Evolutionary conservation across 2,888 invertebrate genomes (phyloP), one percentile per base, ranked within the genome.

Genomic region (Panzeria rudis): DNA sequence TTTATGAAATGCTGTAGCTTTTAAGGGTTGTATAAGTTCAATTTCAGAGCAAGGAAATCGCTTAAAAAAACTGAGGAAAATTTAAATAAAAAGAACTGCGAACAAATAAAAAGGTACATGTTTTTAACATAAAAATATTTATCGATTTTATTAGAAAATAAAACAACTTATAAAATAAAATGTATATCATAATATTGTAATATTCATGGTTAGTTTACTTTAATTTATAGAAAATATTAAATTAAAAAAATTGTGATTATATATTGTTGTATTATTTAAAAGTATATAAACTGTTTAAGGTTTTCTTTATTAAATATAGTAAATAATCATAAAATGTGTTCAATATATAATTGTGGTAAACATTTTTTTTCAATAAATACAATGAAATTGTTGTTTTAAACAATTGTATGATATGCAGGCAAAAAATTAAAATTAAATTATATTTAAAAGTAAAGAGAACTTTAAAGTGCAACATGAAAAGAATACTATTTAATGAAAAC

Each of bases 161-260:
- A 84, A 84, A 81, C 66, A 85, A 78, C 77, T 81, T 85, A 81
- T 56, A 56, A 81, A 73, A 68, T 84, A 81, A 62, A 84, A 81
- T 61, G 80, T 72, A 66, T 80, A 80, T 54, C 76, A 81, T 84
- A 56, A 66, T 80, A n/a, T 35, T n/a, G n/a, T n/a, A n/a, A n/a
- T 79, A 44, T 72, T 80, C 29, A 69, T 23, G 71, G 59, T 69
- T 76, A 71, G 66, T 80, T 56, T 76, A 59, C 17, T 56, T 84
- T 62, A 66, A 59, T 76, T 76, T 20, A 44, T 59, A 25, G 20
- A 77, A 81, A 81, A 80, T 68, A 77, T 84, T 64, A 56, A 69
- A 52, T 41, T 20, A 78, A 69, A 77, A 80, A 75, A 44, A 50
- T 62, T 69, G 61, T 78, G 81, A 84, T 81, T 84, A 78, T 73